phyloP scores from a whole-genome alignment of 2,797 vertebrate species.

The Microhierax caerulescens region DNA sequence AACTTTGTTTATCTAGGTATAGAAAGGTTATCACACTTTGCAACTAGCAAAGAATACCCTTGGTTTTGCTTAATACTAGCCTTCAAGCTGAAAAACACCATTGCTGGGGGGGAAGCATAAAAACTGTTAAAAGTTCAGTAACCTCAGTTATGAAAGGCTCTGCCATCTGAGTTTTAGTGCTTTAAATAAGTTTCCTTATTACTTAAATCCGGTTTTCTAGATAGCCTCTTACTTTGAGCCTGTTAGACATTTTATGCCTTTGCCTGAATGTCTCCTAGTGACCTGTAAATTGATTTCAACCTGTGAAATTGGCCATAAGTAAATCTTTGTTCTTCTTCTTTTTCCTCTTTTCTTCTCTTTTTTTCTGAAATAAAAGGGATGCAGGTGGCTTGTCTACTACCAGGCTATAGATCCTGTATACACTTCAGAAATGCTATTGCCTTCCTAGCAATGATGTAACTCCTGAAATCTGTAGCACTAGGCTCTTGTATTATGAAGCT shows the following conservation, averaged over 20 bases:
- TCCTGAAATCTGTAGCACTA: neutral
- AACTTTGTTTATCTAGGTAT: neutral
- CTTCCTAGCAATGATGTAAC: neutral
- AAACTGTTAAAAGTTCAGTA: neutral
- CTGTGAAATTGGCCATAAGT: conserved; percentile 35
- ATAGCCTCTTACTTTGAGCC: conserved; percentile 27
- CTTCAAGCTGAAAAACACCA: neutral
- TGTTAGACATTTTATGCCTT: conserved; percentile 12
- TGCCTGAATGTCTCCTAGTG: conserved; percentile 13
- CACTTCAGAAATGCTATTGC: neutral
- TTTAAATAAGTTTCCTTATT: conserved; percentile 46
- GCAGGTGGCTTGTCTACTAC: neutral
- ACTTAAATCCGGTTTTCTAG: conserved; percentile 55
- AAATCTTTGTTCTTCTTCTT: neutral
- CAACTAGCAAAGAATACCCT: neutral
- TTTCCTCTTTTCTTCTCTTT: neutral
- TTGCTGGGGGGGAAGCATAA: neutral
- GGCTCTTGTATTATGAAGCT: neutral
- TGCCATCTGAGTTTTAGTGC: conserved; percentile 26
- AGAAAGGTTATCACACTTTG: neutral
- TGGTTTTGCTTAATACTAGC: neutral
- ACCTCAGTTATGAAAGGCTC: neutral
- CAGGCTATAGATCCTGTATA: neutral
- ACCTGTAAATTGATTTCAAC: conserved; percentile 34
- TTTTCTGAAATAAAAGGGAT: conserved; percentile 1